Evolutionary conservation across 2,888 invertebrate species (phyloP), one percentile per base, ranked within the genome.

Genomic region (Itoplectis maculator): DNA sequence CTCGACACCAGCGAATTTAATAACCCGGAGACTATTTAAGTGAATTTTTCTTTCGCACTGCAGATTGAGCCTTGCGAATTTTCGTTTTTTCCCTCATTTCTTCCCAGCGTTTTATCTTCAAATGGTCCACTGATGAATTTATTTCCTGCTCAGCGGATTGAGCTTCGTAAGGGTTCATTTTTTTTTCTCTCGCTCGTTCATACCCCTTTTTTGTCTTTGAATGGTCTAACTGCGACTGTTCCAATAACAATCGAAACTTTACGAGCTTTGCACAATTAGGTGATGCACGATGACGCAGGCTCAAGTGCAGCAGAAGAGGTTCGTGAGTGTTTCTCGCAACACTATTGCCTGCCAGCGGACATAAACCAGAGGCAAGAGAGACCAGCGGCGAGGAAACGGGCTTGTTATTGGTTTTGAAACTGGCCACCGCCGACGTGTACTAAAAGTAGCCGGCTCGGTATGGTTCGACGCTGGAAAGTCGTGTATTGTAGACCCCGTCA

Each of bases 391-490:
- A 56, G 47, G 47, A n/a, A 65, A n/a, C n/a, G 20, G 35, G 70
- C 63, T 69, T 75, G 74, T 75, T 80, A 69, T 80, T 69, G 74
- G 45, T 69, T 80, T 74, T 63, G 51, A 69, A 74, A 68, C 79
- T 80, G 35, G 37, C 59, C 37, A 37, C 68, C 49, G 42, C n/a
- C 47, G 73, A 56, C 47, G 74, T 61, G 79, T 54, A 74, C 79
- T 80, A 80, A 74, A 80, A 80, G 79, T 80, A 80, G 79, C 79
- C 51, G 11, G n/a, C 61, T 18, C 40, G n/a, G 61, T 72, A 72
- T 49, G 23, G 61, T 59, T 29, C 42, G 29, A 51, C 18, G 35
- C 69, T 80, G 74, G 37, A 80, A 63, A 63, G 35, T 72, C 56
- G 54, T 29, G 8, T 0, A n/a, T 59, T 59, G 54, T 54, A 54